These are phyloP conservation scores for Marcusenius ussheri DNA, from an alignment of 2,113 vertebrate species.

Conservation along the genomic window DNA sequence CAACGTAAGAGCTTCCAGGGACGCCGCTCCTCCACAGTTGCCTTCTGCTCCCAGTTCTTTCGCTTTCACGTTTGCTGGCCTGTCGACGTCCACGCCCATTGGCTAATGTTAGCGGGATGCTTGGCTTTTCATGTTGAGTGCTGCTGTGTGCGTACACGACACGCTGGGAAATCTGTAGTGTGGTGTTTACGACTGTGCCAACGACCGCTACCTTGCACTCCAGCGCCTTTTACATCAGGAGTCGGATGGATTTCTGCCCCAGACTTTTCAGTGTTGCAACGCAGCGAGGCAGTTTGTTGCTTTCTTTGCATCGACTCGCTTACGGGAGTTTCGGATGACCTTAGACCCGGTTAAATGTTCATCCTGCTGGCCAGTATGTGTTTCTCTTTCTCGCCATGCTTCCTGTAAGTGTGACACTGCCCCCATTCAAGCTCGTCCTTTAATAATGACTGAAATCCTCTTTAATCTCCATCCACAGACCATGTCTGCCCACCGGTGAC, in stretches of 20 bases:
- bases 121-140: not conserved
- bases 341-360: not conserved
- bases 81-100: not conserved
- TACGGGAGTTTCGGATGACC: not conserved
- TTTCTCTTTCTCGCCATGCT: not conserved
- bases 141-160: not conserved
- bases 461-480: not conserved
- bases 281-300: not conserved
- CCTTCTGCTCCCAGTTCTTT: not conserved
- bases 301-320: not conserved
- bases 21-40: conserved; percentile 30
- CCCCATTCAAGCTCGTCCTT: not conserved
- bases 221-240: not conserved
- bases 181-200: not conserved
- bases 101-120: not conserved
- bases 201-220: not conserved
- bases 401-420: not conserved
- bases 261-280: not conserved
- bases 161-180: not conserved
- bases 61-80: not conserved
- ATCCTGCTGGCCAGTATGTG: not conserved
- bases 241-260: not conserved
- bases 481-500: not conserved
- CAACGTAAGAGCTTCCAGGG: conserved; percentile 80
- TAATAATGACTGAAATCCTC: not conserved